Base-by-base conservation (phyloP, 1,140 invertebrate genomes). In the Uloborus diversus region DNA sequence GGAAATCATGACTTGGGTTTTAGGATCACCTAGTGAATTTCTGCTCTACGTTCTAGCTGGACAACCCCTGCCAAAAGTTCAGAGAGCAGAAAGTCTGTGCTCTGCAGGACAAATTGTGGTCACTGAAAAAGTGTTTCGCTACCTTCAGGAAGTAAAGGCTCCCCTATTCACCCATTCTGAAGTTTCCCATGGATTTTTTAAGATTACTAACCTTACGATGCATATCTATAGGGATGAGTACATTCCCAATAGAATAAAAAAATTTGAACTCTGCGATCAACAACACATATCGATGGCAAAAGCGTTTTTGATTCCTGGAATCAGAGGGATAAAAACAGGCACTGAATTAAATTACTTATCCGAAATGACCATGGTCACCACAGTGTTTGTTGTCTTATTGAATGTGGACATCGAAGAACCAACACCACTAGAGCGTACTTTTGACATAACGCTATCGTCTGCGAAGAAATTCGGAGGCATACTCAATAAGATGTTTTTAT, bases 21-120 rank as follows among this genome's bases (percentile, higher is more conserved):
- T 78, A 3, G 73, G 73, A n/a, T 35, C 61, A 11, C 62, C 61
- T 0, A 35, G 59, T 5, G 61, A 78, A 9, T 65, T 56, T 30
- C n/a, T 78, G 32, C 47, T 78, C 14, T 78, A 37, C 32, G 73
- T 49, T 14, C 17, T 65, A 9, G 59, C 73, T 13, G 73, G 73
- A 23, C 20, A 42, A 25, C 47, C 20, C 3, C 28, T 78, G 11
- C 42, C 32, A 28, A 17, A 30, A n/a, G 42, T 64, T 4, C 61
- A 66, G 3, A 11, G 25, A 23, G 73, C 73, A 3, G 73, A 65
- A 56, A 49, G 59, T 25, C 27, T 57, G 30, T 65, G 61, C n/a
- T 14, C 13, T 7, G n/a, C 73, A 20, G 62, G 62, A n/a, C 42
- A 78, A 25, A 78, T 78, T 30, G 30, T 65, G 14, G 32, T 78